These are phyloP conservation scores for Hyposmocoma kahamanoa DNA, from an alignment of 1,140 invertebrate genomes.

Conservation along the genomic window DNA sequence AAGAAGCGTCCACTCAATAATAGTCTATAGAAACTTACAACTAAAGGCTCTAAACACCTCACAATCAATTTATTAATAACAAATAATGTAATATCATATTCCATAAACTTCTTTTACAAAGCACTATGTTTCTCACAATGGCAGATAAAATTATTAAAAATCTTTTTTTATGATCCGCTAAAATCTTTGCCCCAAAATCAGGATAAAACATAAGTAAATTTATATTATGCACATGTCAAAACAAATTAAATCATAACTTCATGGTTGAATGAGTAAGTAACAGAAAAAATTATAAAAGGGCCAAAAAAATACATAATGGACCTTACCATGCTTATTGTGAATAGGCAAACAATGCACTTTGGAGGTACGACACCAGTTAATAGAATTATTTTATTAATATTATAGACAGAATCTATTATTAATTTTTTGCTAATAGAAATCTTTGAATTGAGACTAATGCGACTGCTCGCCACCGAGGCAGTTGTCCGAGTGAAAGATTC, in stretches of 20 bases:
- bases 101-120: conserved; percentile 15
- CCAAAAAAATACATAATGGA: conserved; percentile 48
- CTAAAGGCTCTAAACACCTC: neutral
- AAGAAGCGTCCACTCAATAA: conserved; percentile 11
- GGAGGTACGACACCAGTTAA: conserved; percentile 27
- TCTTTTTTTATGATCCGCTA: no score
- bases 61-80: conserved; percentile 16
- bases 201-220: no score
- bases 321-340: conserved; percentile 67
- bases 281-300: conserved; percentile 41
- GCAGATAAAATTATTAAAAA: conserved; percentile 2
- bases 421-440: conserved; percentile 32
- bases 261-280: conserved; percentile 51
- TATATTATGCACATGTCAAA: conserved; percentile 63
- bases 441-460: conserved; percentile 40
- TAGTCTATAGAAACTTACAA: conserved; percentile 8
- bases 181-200: no score
- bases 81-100: conserved; percentile 31
- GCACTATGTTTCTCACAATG: neutral
- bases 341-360: conserved; percentile 48
- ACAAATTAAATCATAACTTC: conserved; percentile 69
- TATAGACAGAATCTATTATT: conserved; percentile 31
- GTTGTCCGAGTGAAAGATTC: conserved; percentile 49
- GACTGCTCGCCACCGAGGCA: conserved; percentile 45
- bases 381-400: conserved; percentile 35